Evolutionary conservation across 2,113 vertebrate species (phyloP).

Genomic region (Columba janthina): DNA sequence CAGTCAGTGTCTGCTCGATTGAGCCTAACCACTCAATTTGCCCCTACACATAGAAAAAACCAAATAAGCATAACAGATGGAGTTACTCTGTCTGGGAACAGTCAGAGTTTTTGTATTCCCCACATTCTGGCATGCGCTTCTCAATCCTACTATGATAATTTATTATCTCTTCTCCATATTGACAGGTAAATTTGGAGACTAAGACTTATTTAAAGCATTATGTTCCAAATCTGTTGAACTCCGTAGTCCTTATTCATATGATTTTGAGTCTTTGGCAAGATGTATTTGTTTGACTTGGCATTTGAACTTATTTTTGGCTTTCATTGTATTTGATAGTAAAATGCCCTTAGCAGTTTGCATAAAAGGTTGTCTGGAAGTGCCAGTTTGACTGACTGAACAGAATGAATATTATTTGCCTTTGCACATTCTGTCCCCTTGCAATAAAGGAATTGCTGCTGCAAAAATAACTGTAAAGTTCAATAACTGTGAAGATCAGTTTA

Average conservation of each 20-base stretch:
- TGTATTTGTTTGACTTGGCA: conserved; percentile 47
- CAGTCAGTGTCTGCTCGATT: neutral
- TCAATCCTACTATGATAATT: neutral
- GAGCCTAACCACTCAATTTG: neutral
- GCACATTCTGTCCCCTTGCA: neutral
- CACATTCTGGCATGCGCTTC: neutral
- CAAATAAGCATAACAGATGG: neutral
- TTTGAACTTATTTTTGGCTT: conserved; percentile 6
- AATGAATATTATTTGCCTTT: conserved; percentile 12
- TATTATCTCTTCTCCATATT: conserved; percentile 26
- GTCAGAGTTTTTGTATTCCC: neutral
- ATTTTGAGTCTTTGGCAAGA: conserved; percentile 36
- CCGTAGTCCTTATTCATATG: conserved; percentile 13
- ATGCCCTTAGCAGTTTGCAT: neutral
- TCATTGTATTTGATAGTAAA: conserved; percentile 40
- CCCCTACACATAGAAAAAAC: neutral
- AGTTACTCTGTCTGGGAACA: neutral
- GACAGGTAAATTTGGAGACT: conserved; percentile 7
- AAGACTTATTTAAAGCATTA: conserved; percentile 26
- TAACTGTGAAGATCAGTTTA: neutral
- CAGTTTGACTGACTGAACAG: neutral
- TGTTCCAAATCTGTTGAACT: conserved; percentile 13
- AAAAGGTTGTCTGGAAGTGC: neutral
- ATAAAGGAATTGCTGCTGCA: neutral
- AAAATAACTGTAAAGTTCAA: neutral